Conservation (phyloP, 2,797 vertebrate genomes). For the Notolabrus celidotus region DNA sequence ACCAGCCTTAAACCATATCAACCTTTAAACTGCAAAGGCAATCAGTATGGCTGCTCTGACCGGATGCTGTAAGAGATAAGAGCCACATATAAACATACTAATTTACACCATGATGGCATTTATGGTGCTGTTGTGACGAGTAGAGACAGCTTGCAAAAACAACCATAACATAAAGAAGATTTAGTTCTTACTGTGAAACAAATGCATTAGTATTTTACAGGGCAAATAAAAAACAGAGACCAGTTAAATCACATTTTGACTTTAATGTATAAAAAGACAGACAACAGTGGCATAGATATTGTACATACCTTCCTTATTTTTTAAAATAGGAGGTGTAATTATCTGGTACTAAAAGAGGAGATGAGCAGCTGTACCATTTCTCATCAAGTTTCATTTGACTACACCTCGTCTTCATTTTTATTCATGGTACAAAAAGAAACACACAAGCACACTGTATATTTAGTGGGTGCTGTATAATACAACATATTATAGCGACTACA, state of each 20-base stretch:
- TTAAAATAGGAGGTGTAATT: constrained; percentile 45
- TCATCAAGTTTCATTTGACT: constrained; percentile 37
- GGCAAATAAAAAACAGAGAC: constrained; percentile 14
- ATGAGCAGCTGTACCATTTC: constrained; percentile 55
- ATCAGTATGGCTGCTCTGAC: constrained; percentile 2
- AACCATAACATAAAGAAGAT: constrained; percentile 50
- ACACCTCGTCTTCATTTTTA: constrained; percentile 36
- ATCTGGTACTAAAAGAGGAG: constrained; percentile 53
- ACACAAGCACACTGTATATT: constrained; percentile 50
- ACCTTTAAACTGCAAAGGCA: constrained; percentile 19
- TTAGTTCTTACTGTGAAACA: constrained; percentile 34
- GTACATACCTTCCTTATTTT: constrained; percentile 55
- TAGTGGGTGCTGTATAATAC: constrained; percentile 42
- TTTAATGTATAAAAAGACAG: constrained; percentile 76
- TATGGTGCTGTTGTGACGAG: constrained; percentile 54
- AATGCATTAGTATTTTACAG: constrained; percentile 24
- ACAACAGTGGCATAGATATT: constrained; percentile 53
- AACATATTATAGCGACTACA: constrained; percentile 61
- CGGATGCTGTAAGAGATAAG: constrained; percentile 30
- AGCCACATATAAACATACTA: constrained; percentile 41
- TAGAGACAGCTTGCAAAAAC: constrained; percentile 36
- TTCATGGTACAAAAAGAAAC: constrained; percentile 66
- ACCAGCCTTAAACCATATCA: constrained; percentile 16
- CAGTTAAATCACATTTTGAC: constrained; percentile 63
- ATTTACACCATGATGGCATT: constrained; percentile 53